Evolutionary conservation across 2,113 vertebrate genomes (phyloP), one percentile per base, ranked within the genome.

Genomic region (Percina caprodes): DNA sequence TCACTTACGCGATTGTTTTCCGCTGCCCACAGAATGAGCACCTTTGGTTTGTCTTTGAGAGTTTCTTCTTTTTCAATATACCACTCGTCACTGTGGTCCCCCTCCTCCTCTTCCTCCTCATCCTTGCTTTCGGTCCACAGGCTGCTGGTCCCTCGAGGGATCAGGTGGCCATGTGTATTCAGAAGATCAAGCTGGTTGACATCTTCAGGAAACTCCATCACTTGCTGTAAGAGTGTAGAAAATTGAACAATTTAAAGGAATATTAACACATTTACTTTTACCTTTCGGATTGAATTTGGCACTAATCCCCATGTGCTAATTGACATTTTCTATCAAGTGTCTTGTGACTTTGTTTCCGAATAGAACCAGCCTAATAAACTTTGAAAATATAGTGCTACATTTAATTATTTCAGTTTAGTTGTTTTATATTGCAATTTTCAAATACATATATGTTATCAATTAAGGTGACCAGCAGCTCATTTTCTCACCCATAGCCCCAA

Each of bases 161-260:
- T 94, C 88, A 94, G 65, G 62, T 93, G 86, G 11, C 91, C 88
- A 2, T 95, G 95, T 19, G 93, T 85, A 49, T 94, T 88, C 10
- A 95, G 88, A 24, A 95, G 90, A 56, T 95, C 94, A 0, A 95
- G 92, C 61, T 95, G 95, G 86, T 94, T 94, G 39, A 95, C 95
- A 61, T 93, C 90, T 54, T 95, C 95, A 23, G 94, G 93, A 86
- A 94, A 92, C 65, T 95, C 93, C 94, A 94, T 94, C 46, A 51
- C 14, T 60, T 33, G 8, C 51, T 79, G 35, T 54, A 7, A 55
- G 5, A 30, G 46, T 13, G 14, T n/a, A 6, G 15, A 39, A 69
- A 42, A 77, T 2, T 26, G 1, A 42, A 51, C 14, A n/a, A 63
- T 46, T 54, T 15, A 55, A 35, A 21, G 16, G 21, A 24, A 56